These are phyloP conservation scores for Pelodytes ibericus DNA, from an alignment of 2,797 vertebrate genomes.

Conservation along the genomic window DNA sequence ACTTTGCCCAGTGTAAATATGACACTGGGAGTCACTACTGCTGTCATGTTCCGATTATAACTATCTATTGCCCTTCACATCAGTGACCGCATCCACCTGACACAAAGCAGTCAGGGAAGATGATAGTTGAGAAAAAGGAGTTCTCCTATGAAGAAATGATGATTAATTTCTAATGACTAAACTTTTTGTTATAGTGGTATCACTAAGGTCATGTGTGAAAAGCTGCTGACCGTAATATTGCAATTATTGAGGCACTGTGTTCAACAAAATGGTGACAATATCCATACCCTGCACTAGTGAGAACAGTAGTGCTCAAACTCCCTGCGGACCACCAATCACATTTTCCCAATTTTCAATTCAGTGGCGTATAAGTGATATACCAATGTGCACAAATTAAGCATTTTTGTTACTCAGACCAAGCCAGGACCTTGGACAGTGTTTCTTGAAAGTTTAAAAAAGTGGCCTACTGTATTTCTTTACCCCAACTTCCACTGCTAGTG, in stretches of 20 bases:
- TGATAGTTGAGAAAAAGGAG: neutral
- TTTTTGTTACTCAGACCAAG: neutral
- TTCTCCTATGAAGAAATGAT: no score
- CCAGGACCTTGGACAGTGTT: neutral
- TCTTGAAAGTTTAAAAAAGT: neutral
- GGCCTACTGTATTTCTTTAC: constrained; percentile 1
- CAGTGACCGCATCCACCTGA: neutral
- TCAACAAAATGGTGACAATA: neutral
- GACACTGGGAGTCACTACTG: constrained; percentile 6
- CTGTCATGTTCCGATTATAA: constrained; percentile 7
- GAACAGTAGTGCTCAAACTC: neutral
- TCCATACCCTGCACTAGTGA: neutral
- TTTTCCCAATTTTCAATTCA: neutral
- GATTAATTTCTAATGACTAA: no score
- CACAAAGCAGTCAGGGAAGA: constrained; percentile 13
- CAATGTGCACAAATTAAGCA: neutral
- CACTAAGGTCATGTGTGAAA: no score
- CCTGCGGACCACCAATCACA: neutral
- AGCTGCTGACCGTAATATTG: no score
- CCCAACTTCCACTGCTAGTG: no score
- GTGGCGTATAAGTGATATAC: neutral
- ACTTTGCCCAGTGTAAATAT: neutral
- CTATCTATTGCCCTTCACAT: neutral
- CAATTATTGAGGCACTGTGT: neutral
- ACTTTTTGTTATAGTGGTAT: no score